Base-by-base conservation (phyloP, 2,888 invertebrate species). In the Rhingia rostrata region DNA sequence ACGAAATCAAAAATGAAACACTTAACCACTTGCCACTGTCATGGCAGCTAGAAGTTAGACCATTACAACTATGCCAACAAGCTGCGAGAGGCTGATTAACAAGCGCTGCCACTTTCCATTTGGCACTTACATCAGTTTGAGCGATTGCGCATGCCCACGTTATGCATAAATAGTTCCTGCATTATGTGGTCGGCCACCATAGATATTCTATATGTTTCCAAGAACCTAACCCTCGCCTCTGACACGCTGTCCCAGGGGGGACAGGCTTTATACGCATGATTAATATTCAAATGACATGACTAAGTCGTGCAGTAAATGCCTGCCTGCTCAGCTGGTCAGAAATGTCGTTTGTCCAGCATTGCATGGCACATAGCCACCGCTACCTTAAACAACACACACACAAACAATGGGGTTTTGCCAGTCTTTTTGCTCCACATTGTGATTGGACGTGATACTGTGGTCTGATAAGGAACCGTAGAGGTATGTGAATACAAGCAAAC, bases 241-340 rank as follows among this genome's bases (percentile, higher is more conserved):
- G 30, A 47, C 32, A 35, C 39, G 51, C 22, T 22, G 7, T 51
- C 22, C 53, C 43, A 70, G 58, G 47, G 56, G 58, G 47, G 56
- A 39, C 74, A 70, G 66, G 43, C 66, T 80, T 58, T 2, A 22
- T 74, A 79, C 79, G 84, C 79, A 84, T 84, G 84, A 80, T 80
- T 84, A 80, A 84, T 84, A 84, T 84, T 84, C 84, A 84, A 84
- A 80, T 84, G 75, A 67, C 84, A 80, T 84, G 84, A 84, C 84
- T 70, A 74, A 80, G 75, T 84, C 84, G 84, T 84, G 84, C 79
- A 74, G 58, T 7, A 69, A 64, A 74, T 22, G 22, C 22, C 22
- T 22, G 79, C 66, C 74, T 77, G 56, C 75, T 78, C 58, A 67
- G 83, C 63, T 73, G 78, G 67, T 64, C 63, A 53, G 67, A 73